A percentile compares a stretch with the other conserved stretches of the same genome.
Conservation (phyloP, 2,888 invertebrate genomes). For the Monoplex corrugatus region DNA sequence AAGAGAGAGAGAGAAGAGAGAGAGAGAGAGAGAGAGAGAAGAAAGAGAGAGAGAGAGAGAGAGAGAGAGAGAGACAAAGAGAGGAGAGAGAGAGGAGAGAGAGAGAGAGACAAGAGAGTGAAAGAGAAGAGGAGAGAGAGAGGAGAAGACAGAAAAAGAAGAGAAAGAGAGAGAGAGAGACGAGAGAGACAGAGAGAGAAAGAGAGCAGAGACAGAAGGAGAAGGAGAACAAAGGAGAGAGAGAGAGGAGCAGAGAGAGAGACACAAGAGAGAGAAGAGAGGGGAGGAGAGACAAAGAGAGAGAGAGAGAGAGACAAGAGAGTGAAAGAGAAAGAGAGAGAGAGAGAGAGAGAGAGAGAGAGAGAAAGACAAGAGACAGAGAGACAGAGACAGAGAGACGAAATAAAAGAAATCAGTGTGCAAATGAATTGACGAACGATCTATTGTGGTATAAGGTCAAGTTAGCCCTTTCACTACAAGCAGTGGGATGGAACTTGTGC, state of each 20-base stretch:
- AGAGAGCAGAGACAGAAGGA: background rate
- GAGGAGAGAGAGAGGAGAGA: background rate
- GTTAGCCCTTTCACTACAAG: no score
- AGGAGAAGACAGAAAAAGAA: background rate
- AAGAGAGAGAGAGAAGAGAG: background rate
- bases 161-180: background rate
- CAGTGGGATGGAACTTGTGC: no score
- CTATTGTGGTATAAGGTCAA: no score
- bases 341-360: background rate
- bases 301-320: background rate
- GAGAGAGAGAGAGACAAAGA: background rate
- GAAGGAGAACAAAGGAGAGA: background rate
- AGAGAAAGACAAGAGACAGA: constrained; percentile 26
- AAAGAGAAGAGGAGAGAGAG: background rate
- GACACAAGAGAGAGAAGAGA: background rate
- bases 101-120: background rate
- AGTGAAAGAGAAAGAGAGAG: background rate
- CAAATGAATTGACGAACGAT: no score
- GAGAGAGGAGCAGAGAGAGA: background rate
- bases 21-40: background rate
- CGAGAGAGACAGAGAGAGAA: background rate
- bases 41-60: background rate
- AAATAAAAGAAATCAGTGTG: no score
- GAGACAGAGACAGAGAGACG: constrained; percentile 5
- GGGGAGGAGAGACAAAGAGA: no score